Evolutionary conservation across 2,797 vertebrate species (phyloP).

Genomic region (Chaetophractus vellerosus): DNA sequence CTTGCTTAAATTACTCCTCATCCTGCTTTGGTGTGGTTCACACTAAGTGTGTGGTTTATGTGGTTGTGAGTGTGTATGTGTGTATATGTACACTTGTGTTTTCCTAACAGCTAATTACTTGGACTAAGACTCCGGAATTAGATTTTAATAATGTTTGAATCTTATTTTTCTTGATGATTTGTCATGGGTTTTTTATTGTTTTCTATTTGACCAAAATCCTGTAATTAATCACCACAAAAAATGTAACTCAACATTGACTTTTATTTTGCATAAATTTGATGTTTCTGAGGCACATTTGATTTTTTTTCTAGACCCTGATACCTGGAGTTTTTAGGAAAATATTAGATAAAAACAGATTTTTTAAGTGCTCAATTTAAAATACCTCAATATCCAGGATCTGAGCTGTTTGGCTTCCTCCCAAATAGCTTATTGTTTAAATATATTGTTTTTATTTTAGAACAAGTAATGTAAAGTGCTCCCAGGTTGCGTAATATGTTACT

Average conservation of each 20-base stretch:
- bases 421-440: not conserved
- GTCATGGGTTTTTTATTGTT: not conserved
- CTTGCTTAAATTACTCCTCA: slow-evolving; percentile 68
- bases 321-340: not conserved
- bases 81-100: not conserved
- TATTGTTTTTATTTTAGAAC: not conserved
- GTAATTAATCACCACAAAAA: slow-evolving; percentile 48
- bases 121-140: slow-evolving; percentile 21
- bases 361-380: slow-evolving; percentile 7
- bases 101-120: slow-evolving; percentile 52
- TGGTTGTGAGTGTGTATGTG: not conserved
- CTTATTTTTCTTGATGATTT: slow-evolving; percentile 69
- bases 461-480: not conserved
- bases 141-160: slow-evolving; percentile 43
- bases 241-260: slow-evolving; percentile 20
- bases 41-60: not conserved
- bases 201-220: slow-evolving; percentile 71
- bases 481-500: not conserved
- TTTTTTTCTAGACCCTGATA: not conserved
- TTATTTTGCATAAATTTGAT: slow-evolving; percentile 28
- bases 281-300: not conserved
- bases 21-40: not conserved
- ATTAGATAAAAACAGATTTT: not conserved
- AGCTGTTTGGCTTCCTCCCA: not conserved
- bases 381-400: not conserved